Conservation (phyloP, 1,140 invertebrate genomes). For the Apis dorsata region DNA sequence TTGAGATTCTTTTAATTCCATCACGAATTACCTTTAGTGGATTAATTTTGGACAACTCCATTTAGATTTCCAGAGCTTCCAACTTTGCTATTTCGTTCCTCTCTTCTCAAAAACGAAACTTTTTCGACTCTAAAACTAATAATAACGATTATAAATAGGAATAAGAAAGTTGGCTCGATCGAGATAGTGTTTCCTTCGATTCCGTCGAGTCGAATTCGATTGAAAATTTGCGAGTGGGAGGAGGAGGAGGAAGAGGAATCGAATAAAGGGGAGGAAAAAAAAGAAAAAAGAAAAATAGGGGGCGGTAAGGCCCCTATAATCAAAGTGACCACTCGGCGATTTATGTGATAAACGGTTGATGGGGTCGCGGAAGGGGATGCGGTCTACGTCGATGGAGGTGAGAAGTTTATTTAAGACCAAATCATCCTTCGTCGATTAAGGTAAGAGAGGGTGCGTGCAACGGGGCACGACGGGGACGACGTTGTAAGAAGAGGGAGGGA, state of each 20-base stretch:
- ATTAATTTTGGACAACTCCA: neutral
- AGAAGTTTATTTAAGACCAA: slow-evolving; percentile 77
- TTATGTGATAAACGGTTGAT: slow-evolving; percentile 65
- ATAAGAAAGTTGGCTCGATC: too few species aligned
- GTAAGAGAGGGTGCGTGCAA: slow-evolving; percentile 68
- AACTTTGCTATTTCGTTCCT: too few species aligned
- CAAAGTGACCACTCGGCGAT: slow-evolving; percentile 73
- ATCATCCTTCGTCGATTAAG: slow-evolving; percentile 76
- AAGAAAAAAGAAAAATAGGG: slow-evolving; percentile 51
- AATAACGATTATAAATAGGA: too few species aligned
- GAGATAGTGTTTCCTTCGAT: neutral
- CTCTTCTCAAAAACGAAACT: too few species aligned
- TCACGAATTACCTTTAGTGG: neutral
- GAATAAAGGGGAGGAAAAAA: slow-evolving; percentile 54
- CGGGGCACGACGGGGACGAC: slow-evolving; percentile 36
- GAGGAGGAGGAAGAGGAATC: slow-evolving; percentile 48
- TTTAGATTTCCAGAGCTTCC: too few species aligned
- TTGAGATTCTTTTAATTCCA: slow-evolving; percentile 24
- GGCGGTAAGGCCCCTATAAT: slow-evolving; percentile 57
- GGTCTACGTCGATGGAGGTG: slow-evolving; percentile 65
- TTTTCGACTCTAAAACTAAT: too few species aligned
- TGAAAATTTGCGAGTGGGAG: slow-evolving; percentile 14
- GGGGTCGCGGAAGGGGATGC: slow-evolving; percentile 53
- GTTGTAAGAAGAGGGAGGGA: slow-evolving; percentile 23
- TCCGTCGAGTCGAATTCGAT: slow-evolving; percentile 46